These are phyloP conservation scores for Bostrychus sinensis DNA, from an alignment of 2,113 vertebrate species.

Conservation along the genomic window DNA sequence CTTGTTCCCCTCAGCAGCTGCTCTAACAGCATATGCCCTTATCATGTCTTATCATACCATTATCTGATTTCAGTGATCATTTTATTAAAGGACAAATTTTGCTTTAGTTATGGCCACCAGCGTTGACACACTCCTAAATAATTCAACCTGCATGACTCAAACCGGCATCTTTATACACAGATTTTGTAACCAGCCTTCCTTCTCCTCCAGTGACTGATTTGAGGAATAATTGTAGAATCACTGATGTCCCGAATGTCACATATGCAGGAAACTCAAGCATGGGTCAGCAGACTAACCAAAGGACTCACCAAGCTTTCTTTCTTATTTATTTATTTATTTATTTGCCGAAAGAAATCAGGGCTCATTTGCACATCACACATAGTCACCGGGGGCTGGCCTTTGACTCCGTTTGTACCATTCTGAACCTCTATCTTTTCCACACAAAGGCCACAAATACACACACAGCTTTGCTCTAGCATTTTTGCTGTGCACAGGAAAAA, in stretches of 20 bases:
- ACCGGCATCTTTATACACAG: slow-evolving; percentile 15
- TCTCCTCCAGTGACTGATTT: slow-evolving; percentile 8
- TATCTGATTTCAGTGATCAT: background rate
- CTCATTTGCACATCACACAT: slow-evolving; percentile 50
- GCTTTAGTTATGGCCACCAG: background rate
- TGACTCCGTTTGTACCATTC: slow-evolving; percentile 29
- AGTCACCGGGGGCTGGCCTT: slow-evolving; percentile 25
- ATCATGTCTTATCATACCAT: background rate
- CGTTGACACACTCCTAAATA: slow-evolving; percentile 15
- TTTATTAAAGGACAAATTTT: background rate
- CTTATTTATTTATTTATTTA: no score
- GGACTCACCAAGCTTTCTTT: slow-evolving; percentile 31
- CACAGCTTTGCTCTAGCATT: slow-evolving; percentile 7
- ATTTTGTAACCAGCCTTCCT: slow-evolving; percentile 12
- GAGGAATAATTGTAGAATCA: slow-evolving; percentile 15
- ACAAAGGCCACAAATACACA: slow-evolving; percentile 18
- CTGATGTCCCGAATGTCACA: slow-evolving; percentile 34
- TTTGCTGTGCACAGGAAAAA: slow-evolving; percentile 26
- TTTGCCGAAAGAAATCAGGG: slow-evolving; percentile 60
- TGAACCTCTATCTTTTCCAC: slow-evolving; percentile 36
- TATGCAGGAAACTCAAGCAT: slow-evolving; percentile 48
- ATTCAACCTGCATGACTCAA: slow-evolving; percentile 30
- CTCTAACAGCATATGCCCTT: slow-evolving; percentile 16
- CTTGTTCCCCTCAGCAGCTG: slow-evolving; percentile 43
- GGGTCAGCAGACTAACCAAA: slow-evolving; percentile 65